Evolutionary conservation across 2,888 invertebrate species (phyloP).

Genomic region (Holacanthella duospinosa): DNA sequence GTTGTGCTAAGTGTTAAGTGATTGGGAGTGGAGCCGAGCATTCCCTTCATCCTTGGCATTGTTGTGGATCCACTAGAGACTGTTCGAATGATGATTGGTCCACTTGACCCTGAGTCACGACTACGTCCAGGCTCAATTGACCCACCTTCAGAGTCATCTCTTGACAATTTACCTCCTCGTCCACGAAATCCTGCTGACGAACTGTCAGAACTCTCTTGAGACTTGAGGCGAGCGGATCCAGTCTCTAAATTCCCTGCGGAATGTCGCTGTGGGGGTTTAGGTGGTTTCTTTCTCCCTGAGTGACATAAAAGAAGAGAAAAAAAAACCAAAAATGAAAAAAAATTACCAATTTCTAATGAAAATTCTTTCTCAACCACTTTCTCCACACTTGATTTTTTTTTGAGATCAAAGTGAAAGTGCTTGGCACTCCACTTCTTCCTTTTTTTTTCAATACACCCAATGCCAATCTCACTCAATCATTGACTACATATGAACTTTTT

Average conservation of each 20-base stretch:
- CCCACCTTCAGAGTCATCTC: constrained; percentile 9
- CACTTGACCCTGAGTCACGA: constrained; percentile 42
- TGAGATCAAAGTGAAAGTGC: too few relatives aligned
- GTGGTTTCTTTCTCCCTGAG: constrained; percentile 47
- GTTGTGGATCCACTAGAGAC: constrained; percentile 39
- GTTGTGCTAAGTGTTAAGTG: constrained; percentile 87
- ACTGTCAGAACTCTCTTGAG: constrained; percentile 42
- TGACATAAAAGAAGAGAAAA: too few relatives aligned
- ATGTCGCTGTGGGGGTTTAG: constrained; percentile 63
- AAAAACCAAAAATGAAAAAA: not conserved
- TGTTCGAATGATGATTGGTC: constrained; percentile 5
- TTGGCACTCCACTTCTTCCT: too few relatives aligned
- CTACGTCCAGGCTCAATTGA: constrained; percentile 34
- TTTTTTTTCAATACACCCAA: too few relatives aligned
- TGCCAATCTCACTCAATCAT: too few relatives aligned
- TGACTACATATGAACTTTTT: too few relatives aligned
- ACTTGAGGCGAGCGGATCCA: constrained; percentile 46
- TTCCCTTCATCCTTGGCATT: constrained; percentile 47
- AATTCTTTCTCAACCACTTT: not conserved
- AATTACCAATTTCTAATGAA: not conserved
- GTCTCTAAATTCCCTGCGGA: constrained; percentile 74
- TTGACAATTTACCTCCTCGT: constrained; percentile 10
- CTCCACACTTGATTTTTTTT: not conserved
- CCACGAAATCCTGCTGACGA: constrained; percentile 52
- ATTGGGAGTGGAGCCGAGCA: constrained; percentile 80